A percentile compares a stretch with the other conserved stretches of the same genome.
phyloP scores from a whole-genome alignment of 1,140 invertebrate genomes.

The Drosophila athabasca region DNA sequence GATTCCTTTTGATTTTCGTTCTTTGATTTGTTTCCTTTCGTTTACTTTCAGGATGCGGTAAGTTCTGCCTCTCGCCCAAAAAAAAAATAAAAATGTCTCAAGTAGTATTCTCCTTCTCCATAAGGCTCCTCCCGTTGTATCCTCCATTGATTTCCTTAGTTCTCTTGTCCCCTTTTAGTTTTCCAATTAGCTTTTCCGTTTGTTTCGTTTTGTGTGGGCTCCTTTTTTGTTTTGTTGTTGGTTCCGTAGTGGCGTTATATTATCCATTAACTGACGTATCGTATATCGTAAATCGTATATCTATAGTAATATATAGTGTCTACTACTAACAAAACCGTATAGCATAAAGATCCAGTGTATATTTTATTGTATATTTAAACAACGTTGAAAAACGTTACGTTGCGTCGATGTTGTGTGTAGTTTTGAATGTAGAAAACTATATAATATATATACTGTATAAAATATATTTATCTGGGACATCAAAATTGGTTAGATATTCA shows the following conservation, averaged over 20 bases:
- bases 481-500: too few species aligned
- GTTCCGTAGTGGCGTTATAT: constrained; percentile 27
- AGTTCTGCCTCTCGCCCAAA: constrained; percentile 57
- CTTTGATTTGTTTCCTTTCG: constrained; percentile 80
- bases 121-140: background rate
- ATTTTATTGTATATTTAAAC: constrained; percentile 13
- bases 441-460: background rate
- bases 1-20: constrained; percentile 73
- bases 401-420: constrained; percentile 70
- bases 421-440: constrained; percentile 43
- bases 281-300: background rate
- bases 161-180: constrained; percentile 15
- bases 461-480: background rate
- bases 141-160: constrained; percentile 1
- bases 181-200: background rate
- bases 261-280: background rate
- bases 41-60: constrained; percentile 84
- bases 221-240: background rate
- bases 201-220: constrained; percentile 9
- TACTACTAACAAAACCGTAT: constrained; percentile 51
- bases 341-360: constrained; percentile 7
- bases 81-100: too few species aligned
- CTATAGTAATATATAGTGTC: constrained; percentile 12
- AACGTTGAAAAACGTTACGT: constrained; percentile 4
- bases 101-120: too few species aligned